A percentile compares a stretch with the other conserved stretches of the same genome.
phyloP scores from a whole-genome alignment of 2,113 vertebrate species.

The Salvelinus alpinus region DNA sequence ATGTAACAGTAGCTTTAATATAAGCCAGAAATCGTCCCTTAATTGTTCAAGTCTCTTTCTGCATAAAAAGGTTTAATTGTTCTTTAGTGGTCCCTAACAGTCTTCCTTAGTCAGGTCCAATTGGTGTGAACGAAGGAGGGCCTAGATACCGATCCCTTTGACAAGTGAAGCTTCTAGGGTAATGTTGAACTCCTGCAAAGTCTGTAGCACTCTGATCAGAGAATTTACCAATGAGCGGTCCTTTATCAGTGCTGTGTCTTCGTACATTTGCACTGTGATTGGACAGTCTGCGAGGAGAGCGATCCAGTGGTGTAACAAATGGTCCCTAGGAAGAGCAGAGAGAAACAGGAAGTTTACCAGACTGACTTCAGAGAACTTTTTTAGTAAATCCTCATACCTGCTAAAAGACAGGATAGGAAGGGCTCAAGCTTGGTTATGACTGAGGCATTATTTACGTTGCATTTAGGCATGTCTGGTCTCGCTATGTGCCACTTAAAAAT shows the following conservation, averaged over 20 bases:
- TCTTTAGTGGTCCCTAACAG: constrained; percentile 59
- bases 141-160: constrained; percentile 94
- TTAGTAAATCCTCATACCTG: background rate
- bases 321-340: constrained; percentile 80
- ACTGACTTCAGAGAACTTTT: background rate
- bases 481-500: background rate
- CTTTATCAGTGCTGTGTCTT: constrained; percentile 91
- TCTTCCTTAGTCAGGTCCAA: constrained; percentile 43
- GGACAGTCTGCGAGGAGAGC: constrained; percentile 95
- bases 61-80: constrained; percentile 61
- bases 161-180: constrained; percentile 94
- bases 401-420: background rate
- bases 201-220: constrained; percentile 95
- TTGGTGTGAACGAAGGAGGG: constrained; percentile 25
- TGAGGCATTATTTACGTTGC: background rate
- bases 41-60: constrained; percentile 69
- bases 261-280: constrained; percentile 96
- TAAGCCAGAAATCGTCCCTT: constrained; percentile 81
- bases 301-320: constrained; percentile 97
- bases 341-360: background rate
- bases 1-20: constrained; percentile 93
- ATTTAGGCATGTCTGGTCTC: constrained; percentile 6
- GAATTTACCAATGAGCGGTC: constrained; percentile 96
- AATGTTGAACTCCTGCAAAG: constrained; percentile 98
- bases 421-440: background rate